A percentile compares a stretch with the other conserved stretches of the same genome.
Conservation (phyloP, 2,113 vertebrate species). For the Carassius auratus region DNA sequence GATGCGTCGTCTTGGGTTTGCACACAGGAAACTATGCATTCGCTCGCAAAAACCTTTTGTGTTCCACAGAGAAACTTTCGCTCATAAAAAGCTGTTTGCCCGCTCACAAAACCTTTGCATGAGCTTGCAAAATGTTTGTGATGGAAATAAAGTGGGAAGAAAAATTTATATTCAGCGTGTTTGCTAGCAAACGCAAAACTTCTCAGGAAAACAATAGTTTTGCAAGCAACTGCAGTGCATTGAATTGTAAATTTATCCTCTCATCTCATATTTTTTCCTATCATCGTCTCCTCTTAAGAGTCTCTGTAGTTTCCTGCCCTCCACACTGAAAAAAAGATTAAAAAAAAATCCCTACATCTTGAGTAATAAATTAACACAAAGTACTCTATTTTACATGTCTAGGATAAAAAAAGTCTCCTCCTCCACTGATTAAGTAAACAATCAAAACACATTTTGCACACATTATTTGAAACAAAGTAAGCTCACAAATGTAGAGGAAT, state of each 20-base stretch:
- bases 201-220: too few relatives aligned
- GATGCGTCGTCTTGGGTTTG: too few relatives aligned
- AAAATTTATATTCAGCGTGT: neutral
- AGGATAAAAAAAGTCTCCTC: neutral
- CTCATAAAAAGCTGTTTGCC: too few relatives aligned
- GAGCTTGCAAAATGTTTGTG: too few relatives aligned
- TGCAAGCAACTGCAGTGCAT: too few relatives aligned
- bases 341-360: neutral
- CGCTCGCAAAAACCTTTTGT: neutral
- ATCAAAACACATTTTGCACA: slow-evolving; percentile 16
- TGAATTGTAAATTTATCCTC: neutral
- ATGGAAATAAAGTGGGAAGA: too few relatives aligned
- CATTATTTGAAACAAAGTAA: neutral
- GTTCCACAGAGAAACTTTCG: too few relatives aligned
- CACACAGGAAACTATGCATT: neutral
- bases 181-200: too few relatives aligned
- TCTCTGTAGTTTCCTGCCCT: neutral
- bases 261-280: neutral
- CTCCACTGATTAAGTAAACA: slow-evolving; percentile 34
- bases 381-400: slow-evolving; percentile 34
- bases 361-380: slow-evolving; percentile 54
- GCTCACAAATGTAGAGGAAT: neutral
- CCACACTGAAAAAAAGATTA: slow-evolving; percentile 1
- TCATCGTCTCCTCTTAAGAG: neutral
- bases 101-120: too few relatives aligned